phyloP scores from a whole-genome alignment of 1,140 invertebrate genomes.

The Marisa cornuarietis region DNA sequence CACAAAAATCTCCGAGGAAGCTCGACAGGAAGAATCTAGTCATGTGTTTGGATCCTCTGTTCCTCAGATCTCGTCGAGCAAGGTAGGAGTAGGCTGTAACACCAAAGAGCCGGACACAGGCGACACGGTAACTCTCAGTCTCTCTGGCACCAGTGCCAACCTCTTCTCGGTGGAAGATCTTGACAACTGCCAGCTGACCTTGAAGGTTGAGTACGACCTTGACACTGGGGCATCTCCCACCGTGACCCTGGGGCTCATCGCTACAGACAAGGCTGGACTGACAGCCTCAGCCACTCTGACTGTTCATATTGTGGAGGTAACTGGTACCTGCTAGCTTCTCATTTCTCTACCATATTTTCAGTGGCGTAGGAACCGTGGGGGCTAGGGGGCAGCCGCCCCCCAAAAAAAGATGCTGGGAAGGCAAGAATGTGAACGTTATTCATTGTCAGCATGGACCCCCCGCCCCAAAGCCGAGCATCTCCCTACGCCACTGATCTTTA shows the following conservation, averaged over 20 bases:
- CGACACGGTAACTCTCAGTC: slow-evolving; percentile 11
- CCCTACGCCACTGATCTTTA: too few relatives aligned
- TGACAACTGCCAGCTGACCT: slow-evolving; percentile 7
- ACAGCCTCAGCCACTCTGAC: not conserved
- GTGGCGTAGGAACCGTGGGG: too few relatives aligned
- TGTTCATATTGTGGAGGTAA: not conserved
- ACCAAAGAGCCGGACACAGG: slow-evolving; percentile 10
- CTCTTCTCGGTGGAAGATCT: slow-evolving; percentile 4
- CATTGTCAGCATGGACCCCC: too few relatives aligned
- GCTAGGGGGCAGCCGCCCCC: too few relatives aligned
- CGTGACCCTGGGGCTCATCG: slow-evolving; percentile 4
- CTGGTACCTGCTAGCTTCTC: too few relatives aligned
- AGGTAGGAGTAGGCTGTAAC: not conserved
- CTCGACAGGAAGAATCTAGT: too few relatives aligned
- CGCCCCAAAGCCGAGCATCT: too few relatives aligned
- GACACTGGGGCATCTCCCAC: not conserved
- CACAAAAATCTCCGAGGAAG: too few relatives aligned
- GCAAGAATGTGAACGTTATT: too few relatives aligned
- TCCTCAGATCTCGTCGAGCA: not conserved
- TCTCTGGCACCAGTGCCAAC: not conserved
- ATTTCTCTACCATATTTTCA: too few relatives aligned
- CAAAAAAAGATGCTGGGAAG: too few relatives aligned
- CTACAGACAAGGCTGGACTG: slow-evolving; percentile 8
- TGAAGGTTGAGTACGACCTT: slow-evolving; percentile 20
- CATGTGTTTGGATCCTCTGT: too few relatives aligned